Evolutionary conservation across 2,113 vertebrate species (phyloP).

Genomic region (Rhinoderma darwinii): DNA sequence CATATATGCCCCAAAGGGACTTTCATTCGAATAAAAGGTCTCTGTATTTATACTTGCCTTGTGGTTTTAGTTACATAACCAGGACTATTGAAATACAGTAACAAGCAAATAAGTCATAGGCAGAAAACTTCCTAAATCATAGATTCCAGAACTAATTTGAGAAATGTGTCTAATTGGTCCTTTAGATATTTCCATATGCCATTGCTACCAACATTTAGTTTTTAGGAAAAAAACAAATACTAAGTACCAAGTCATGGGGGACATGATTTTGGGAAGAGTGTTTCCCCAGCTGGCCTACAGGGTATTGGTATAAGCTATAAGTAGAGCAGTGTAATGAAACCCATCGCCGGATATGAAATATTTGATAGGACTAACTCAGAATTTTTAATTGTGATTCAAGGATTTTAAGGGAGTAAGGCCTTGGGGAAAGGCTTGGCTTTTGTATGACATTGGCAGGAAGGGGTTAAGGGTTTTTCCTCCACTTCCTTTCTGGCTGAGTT

Average conservation of each 20-base stretch:
- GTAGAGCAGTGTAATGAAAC: not conserved
- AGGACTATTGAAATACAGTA: not conserved
- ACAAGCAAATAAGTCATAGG: not conserved
- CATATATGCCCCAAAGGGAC: not conserved
- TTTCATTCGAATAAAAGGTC: not conserved
- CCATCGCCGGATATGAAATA: not conserved
- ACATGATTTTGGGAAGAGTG: not conserved
- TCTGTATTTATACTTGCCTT: not conserved
- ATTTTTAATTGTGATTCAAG: too few relatives aligned
- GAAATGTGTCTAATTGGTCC: not conserved
- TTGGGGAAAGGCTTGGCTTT: not conserved
- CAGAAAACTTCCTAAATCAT: not conserved
- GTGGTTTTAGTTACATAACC: constrained; percentile 1
- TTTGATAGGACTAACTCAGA: too few relatives aligned
- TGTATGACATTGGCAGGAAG: not conserved
- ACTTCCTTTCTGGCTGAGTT: constrained; percentile 49
- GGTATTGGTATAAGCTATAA: not conserved
- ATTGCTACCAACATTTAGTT: not conserved
- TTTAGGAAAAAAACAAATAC: not conserved
- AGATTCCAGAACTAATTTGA: not conserved
- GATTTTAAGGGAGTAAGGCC: not conserved
- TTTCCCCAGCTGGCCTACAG: not conserved
- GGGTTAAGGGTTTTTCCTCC: constrained; percentile 50
- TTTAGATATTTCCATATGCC: not conserved
- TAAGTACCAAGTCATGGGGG: not conserved